Percentiles rank a stretch among this genome's conserved stretches.
Conservation (phyloP, 2,797 vertebrate species). For the Phoxinus dragarum region DNA sequence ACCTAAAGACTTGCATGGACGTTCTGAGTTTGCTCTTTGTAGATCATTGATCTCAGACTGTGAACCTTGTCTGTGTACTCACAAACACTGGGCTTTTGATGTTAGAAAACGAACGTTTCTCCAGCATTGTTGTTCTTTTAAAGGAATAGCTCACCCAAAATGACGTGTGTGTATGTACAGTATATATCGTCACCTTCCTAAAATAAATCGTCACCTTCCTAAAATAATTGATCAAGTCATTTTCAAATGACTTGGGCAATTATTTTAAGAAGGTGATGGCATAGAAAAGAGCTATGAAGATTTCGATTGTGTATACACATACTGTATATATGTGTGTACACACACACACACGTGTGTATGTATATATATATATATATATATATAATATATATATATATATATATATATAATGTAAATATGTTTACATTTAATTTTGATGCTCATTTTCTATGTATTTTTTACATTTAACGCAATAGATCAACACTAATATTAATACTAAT, state of each 20-base stretch:
- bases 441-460: not conserved
- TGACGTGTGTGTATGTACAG: too few species aligned
- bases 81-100: slow-evolving; percentile 9
- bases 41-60: slow-evolving; percentile 44
- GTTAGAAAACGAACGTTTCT: not conserved
- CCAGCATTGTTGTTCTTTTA: slow-evolving; percentile 2
- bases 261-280: too few species aligned
- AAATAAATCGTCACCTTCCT: too few species aligned
- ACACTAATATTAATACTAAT: not conserved
- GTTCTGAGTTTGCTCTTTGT: slow-evolving; percentile 49
- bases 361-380: too few species aligned
- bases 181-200: too few species aligned
- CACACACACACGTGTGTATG: too few species aligned
- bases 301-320: too few species aligned
- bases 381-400: too few species aligned
- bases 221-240: too few species aligned
- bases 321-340: too few species aligned
- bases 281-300: too few species aligned
- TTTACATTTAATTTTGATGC: not conserved
- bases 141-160: not conserved
- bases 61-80: slow-evolving; percentile 41
- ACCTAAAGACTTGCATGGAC: slow-evolving; percentile 17
- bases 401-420: not conserved
- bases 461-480: not conserved
- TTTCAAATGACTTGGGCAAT: too few species aligned